Evolutionary conservation across 2,888 invertebrate genomes (phyloP).

Genomic region (Yponomeuta sedellus): DNA sequence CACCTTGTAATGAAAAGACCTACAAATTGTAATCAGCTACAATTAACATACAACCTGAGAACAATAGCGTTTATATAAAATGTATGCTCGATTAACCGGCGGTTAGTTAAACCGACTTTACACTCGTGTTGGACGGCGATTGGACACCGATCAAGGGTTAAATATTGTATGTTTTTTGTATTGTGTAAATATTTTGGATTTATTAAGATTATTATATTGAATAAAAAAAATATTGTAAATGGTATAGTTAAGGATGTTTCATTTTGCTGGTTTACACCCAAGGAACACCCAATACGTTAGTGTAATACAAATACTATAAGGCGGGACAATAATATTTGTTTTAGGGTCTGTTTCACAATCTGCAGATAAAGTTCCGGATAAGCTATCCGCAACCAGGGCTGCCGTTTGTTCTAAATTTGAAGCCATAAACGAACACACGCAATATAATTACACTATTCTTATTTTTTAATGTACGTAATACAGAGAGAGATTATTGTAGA

Average conservation of each 20-base stretch:
- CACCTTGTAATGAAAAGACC: background rate
- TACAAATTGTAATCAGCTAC: background rate
- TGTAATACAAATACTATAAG: no score
- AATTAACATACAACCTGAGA: background rate
- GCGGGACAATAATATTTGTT: no score
- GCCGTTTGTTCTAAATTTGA: no score
- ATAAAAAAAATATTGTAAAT: slow-evolving; percentile 76
- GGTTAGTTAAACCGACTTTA: slow-evolving; percentile 15
- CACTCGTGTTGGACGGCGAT: slow-evolving; percentile 38
- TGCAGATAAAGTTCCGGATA: no score
- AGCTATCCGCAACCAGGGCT: no score
- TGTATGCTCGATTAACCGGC: background rate
- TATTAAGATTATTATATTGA: slow-evolving; percentile 78
- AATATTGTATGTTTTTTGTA: slow-evolving; percentile 73
- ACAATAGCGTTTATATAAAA: background rate
- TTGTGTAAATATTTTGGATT: slow-evolving; percentile 77
- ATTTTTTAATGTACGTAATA: no score
- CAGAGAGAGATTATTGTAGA: no score
- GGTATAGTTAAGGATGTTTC: slow-evolving; percentile 37
- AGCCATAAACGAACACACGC: no score
- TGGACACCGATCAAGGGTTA: slow-evolving; percentile 59
- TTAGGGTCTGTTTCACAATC: no score
- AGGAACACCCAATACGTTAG: background rate
- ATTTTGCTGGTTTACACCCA: slow-evolving; percentile 30
- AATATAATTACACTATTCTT: no score